Conservation (phyloP, 2,888 invertebrate genomes). For the Tricholauxania praeusta region DNA sequence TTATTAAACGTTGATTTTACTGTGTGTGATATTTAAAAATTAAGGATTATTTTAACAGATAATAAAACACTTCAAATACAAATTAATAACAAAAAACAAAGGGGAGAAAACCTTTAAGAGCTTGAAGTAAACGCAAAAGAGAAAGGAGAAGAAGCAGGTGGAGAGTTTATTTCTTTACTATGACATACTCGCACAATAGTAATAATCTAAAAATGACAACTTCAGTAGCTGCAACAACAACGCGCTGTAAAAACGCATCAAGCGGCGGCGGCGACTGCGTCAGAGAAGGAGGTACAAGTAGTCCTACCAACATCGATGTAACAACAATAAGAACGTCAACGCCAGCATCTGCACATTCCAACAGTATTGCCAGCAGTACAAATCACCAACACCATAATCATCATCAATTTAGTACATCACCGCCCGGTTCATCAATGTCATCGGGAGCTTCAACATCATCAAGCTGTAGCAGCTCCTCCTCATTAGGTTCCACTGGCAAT, state of each 20-base stretch:
- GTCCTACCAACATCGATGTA: slow-evolving; percentile 43
- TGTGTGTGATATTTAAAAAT: slow-evolving; percentile 68
- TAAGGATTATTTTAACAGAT: slow-evolving; percentile 65
- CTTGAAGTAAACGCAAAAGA: slow-evolving; percentile 25
- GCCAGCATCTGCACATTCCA: slow-evolving; percentile 65
- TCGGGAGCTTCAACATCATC: slow-evolving; percentile 53
- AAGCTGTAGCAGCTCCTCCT: slow-evolving; percentile 47
- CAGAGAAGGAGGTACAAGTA: slow-evolving; percentile 38
- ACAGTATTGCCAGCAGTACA: slow-evolving; percentile 69
- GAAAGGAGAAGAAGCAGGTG: slow-evolving; percentile 39
- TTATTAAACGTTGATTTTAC: slow-evolving; percentile 63
- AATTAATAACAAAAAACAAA: slow-evolving; percentile 46
- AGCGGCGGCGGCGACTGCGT: slow-evolving; percentile 44
- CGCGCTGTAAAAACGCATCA: slow-evolving; percentile 57
- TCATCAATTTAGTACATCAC: slow-evolving; percentile 55
- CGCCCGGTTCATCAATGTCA: slow-evolving; percentile 54
- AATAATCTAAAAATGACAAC: slow-evolving; percentile 66
- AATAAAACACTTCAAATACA: slow-evolving; percentile 52
- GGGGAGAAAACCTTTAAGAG: slow-evolving; percentile 6
- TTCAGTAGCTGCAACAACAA: slow-evolving; percentile 57
- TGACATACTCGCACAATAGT: slow-evolving; percentile 69
- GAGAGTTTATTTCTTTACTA: slow-evolving; percentile 52
- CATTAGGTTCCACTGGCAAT: slow-evolving; percentile 51
- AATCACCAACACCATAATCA: slow-evolving; percentile 55
- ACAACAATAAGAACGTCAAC: slow-evolving; percentile 55